Percentiles rank a stretch among this genome's conserved stretches.
phyloP scores from a whole-genome alignment of 2,888 invertebrate species.

The Zhuqinia jingwanae region DNA sequence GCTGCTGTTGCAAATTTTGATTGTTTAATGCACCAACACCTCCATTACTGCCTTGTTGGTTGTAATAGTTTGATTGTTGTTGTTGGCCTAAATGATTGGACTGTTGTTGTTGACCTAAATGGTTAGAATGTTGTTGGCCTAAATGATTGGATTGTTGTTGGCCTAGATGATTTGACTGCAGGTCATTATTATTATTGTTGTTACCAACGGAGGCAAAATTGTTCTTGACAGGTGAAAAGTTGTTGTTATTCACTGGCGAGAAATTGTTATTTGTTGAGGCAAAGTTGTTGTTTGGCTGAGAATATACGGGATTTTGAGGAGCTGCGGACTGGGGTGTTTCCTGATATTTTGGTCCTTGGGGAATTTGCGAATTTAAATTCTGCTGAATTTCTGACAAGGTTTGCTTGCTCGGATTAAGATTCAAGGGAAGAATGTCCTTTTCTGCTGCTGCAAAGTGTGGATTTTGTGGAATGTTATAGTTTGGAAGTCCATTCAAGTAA shows the following conservation, averaged over 20 bases:
- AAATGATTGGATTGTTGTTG: neutral
- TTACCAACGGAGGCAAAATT: neutral
- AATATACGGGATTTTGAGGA: conserved; percentile 11
- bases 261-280: neutral
- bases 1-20: conserved; percentile 12
- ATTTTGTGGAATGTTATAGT: conserved; percentile 11
- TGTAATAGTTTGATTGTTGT: conserved; percentile 5
- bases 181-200: neutral
- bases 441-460: conserved; percentile 49
- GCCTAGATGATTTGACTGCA: neutral
- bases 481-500: neutral
- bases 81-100: neutral
- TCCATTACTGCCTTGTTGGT: neutral
- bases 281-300: neutral
- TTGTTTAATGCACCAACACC: neutral
- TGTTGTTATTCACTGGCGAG: conserved; percentile 1
- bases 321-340: conserved; percentile 62
- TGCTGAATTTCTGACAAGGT: conserved; percentile 62
- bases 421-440: conserved; percentile 61
- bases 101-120: neutral
- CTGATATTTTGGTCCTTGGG: conserved; percentile 49
- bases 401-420: conserved; percentile 64
- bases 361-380: conserved; percentile 19
- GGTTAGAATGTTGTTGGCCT: conserved; percentile 24
- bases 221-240: neutral